Conservation (phyloP, 2,797 vertebrate genomes). For the Paramormyrops hopkinsi region DNA sequence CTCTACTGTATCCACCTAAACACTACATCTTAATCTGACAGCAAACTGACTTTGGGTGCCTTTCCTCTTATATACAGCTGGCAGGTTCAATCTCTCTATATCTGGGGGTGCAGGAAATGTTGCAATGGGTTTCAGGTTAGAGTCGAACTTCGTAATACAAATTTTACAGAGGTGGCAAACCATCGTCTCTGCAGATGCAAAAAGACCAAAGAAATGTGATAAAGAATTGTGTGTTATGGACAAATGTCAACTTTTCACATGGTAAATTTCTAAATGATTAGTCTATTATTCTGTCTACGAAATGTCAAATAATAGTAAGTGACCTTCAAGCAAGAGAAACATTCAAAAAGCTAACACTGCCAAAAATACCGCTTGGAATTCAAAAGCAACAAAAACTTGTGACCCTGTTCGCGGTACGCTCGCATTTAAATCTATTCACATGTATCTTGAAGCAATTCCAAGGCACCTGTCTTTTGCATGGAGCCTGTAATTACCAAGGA, state of each 20-base stretch:
- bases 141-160: not conserved
- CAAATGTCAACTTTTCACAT: slow-evolving; percentile 21
- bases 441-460: not conserved
- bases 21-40: slow-evolving; percentile 1
- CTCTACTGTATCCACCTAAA: not conserved
- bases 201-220: not conserved
- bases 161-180: not conserved
- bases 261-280: slow-evolving; percentile 17
- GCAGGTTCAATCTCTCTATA: not conserved
- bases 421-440: not conserved
- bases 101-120: not conserved
- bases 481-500: not conserved
- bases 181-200: not conserved
- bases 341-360: slow-evolving; percentile 5
- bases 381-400: not conserved
- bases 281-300: not conserved
- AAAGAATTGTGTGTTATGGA: not conserved
- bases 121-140: not conserved
- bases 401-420: not conserved
- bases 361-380: not conserved
- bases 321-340: slow-evolving; percentile 22
- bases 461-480: slow-evolving; percentile 6
- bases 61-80: not conserved
- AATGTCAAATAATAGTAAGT: slow-evolving; percentile 16
- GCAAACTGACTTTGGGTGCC: not conserved